Evolutionary conservation across 2,888 invertebrate genomes (phyloP), one percentile per base, ranked within the genome.

Genomic region (Dolichopus griseipennis): DNA sequence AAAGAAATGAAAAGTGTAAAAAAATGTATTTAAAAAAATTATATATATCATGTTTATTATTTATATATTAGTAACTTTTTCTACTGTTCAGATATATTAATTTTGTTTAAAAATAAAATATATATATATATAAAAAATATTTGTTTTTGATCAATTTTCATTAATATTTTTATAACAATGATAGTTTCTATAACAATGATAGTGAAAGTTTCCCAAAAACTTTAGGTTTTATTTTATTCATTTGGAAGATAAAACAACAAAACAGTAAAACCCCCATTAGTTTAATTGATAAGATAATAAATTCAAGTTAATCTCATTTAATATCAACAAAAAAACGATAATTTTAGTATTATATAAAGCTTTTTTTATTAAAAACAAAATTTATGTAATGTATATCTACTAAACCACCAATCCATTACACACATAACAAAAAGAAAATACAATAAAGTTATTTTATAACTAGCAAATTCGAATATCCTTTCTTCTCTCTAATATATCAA

Each of bases 401-500:
- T 18, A 52, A 52, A 12, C 52, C 12, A 52, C 7, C n/a, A 18
- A 52, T 18, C n/a, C 12, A 52, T n/a, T 18, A 52, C 12, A 52
- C n/a, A 52, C 7, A 18, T 18, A n/a, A 18, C 12, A 18, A 52
- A 52, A 52, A 18, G 7, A 52, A 52, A 52, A 52, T 18, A 18
- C 22, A 63, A 63, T 27, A 22, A 21, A 62, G 21, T 21, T 7
- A 21, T 64, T 18, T 0, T 1, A 64, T 37, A 64, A 27, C 34
- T 64, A 64, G 34, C 20, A 64, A n/a, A 73, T 65, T 27, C 72
- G 68, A 34, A 87, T 83, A 76, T 88, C 88, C 64, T 84, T 85
- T 70, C 88, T 81, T 66, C 83, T 80, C 73, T 84, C 85, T 66
- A 88, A 78, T 70, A 88, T 83, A 73, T 83, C 83, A 52, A 85